Base-by-base conservation (phyloP, 2,113 vertebrate genomes). In the Irena cyanogastra region DNA sequence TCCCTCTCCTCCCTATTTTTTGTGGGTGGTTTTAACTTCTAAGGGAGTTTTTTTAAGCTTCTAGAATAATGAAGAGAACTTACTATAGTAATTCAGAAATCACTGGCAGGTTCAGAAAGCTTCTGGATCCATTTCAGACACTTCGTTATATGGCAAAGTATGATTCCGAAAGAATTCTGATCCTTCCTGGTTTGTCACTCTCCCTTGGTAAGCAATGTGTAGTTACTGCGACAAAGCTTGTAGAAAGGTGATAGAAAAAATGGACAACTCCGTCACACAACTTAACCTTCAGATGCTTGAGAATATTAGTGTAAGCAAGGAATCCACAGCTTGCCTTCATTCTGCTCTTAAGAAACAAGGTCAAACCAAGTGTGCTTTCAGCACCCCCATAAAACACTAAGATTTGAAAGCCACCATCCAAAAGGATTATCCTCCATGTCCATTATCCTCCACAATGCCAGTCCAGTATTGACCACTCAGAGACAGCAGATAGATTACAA, bases 1-100 rank as follows among this genome's bases (percentile, higher is more conserved):
- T 26, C 8, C 14, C 15, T 7, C 3, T 2, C 3, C 7, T 3
- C 0, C 1, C 10, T 16, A n/a, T n/a, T 70, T 79, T 82, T 35
- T 14, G 4, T 52, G 11, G 3, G 11, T 63, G 3, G 8, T 20
- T 77, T 89, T 64, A 26, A 35, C 45, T 61, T 53, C 52, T 35
- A 50, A 64, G 31, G 11, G 17, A 9, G 1, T 2, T 20, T 39
- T 41, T 76, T 70, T 23, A 60, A 91, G 23, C 7, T 37, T 16
- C 16, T 37, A 57, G 37, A 89, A 91, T 45, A 37, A 57, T 10
- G 3, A 71, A 66, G 18, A 92, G 5, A 21, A 86, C 9, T 74
- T 19, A 54, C 19, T 60, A 30, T 8, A 1, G 31, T 78, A 75
- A 76, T 76, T 50, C 13, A 12, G 42, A 81, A 84, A 52, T 78